A percentile compares a stretch with the other conserved stretches of the same genome.
These are phyloP conservation scores for Sorex araneus DNA, from an alignment of 2,113 vertebrate species.

Conservation along the genomic window DNA sequence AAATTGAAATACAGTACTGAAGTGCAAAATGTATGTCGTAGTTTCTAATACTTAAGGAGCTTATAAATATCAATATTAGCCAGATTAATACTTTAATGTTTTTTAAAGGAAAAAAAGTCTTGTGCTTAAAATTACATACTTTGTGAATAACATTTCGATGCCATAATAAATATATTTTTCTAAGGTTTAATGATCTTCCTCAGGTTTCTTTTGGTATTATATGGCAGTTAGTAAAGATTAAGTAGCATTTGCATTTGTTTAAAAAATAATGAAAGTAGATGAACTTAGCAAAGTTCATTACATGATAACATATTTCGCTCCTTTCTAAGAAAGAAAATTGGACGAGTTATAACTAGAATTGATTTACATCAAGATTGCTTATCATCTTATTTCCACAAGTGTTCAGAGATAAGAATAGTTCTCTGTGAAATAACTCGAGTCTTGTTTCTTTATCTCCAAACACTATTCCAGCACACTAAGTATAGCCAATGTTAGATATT, in stretches of 20 bases:
- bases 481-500: constrained; percentile 2
- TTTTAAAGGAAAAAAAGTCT: background rate
- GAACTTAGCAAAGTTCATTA: background rate
- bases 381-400: background rate
- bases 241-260: background rate
- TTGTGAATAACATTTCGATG: background rate
- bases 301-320: constrained; percentile 1
- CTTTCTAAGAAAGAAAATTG: background rate
- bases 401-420: constrained; percentile 11
- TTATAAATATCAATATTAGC: background rate
- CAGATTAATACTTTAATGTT: constrained; percentile 45
- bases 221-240: constrained; percentile 29
- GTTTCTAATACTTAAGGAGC: background rate
- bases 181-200: background rate
- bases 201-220: constrained; percentile 9
- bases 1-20: constrained; percentile 15
- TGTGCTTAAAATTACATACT: background rate
- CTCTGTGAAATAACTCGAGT: background rate
- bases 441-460: background rate
- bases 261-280: background rate
- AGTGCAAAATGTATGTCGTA: background rate
- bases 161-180: constrained; percentile 27
- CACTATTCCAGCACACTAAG: background rate
- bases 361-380: background rate
- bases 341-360: background rate